phyloP scores from a whole-genome alignment of 1,140 invertebrate species.

The Diabrotica undecimpunctata region DNA sequence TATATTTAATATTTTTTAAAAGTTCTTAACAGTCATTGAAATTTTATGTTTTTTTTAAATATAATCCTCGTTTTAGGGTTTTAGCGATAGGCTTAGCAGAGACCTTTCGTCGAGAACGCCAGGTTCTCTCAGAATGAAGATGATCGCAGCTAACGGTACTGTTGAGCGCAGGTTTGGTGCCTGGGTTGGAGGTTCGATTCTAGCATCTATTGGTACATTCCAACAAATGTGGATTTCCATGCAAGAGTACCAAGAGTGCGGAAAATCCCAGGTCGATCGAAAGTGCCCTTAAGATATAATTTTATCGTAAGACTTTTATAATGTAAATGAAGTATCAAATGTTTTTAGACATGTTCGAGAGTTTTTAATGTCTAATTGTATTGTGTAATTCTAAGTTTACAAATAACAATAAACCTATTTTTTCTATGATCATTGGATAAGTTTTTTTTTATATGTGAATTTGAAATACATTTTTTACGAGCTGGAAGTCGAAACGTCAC shows the following conservation, averaged over 20 bases:
- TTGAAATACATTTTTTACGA: no score
- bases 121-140: slow-evolving; percentile 82
- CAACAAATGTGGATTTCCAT: slow-evolving; percentile 98
- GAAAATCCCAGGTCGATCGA: slow-evolving; percentile 86
- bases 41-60: no score
- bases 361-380: no score
- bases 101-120: slow-evolving; percentile 87
- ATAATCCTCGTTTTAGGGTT: slow-evolving; percentile 60
- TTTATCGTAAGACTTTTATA: not conserved
- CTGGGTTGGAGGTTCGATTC: slow-evolving; percentile 95
- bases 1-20: no score
- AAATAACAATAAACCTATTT: no score
- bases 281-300: slow-evolving; percentile 74
- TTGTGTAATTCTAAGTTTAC: no score
- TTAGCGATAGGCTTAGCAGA: slow-evolving; percentile 79
- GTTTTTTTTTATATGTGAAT: no score
- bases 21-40: no score
- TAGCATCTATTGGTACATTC: slow-evolving; percentile 92
- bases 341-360: no score
- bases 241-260: slow-evolving; percentile 93
- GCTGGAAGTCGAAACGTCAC: no score
- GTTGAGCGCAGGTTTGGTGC: slow-evolving; percentile 86
- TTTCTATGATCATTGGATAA: no score
- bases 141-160: slow-evolving; percentile 77
- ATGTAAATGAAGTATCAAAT: no score